Base-by-base conservation (phyloP, 2,888 invertebrate species). In the Cantharis rufa region DNA sequence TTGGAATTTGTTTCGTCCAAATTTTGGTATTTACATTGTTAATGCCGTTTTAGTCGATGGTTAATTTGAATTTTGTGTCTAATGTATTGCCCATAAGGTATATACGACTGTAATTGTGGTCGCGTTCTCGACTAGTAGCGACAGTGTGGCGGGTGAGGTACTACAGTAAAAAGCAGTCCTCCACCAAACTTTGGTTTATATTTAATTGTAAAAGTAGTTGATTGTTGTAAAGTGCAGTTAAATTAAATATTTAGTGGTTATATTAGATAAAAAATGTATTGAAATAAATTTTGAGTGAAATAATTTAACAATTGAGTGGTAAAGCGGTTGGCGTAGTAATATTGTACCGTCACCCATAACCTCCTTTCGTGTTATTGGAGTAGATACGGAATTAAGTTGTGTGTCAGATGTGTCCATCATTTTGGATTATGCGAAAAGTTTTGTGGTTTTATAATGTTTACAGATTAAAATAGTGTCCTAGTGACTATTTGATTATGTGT, bases 351-450 rank as follows among this genome's bases (percentile, higher is more conserved):
- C 92, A 92, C 92, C 89, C 92, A 91, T 93, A 93, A 93, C 92
- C 92, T 92, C 92, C 92, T 92, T 89, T 92, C 92, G 91, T 92
- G 91, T 92, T 92, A 92, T 91, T 92, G 92, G 91, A 91, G 92
- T 92, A 92, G 92, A 92, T 91, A 92, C 92, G 89, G 92, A 92
- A 92, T 92, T 91, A 92, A 92, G 92, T 92, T 91, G 91, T 92
- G 91, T 92, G 91, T 92, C 91, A 91, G 91, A 91, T 91, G 91
- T 91, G 91, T 91, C 91, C 85, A 87, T 87, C 86, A 87, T 87
- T 87, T 87, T 85, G 86, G 87, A 88, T 86, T 85, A 86, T 86
- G 85, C 85, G 85, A 85, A 86, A 88, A 87, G 86, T 87, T 87
- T 86, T 84, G 87, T 86, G 86, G 86, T 84, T 86, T 86, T 86